A percentile compares a stretch with the other conserved stretches of the same genome.
Conservation (phyloP, 2,797 vertebrate species). For the Hipposideros larvatus region DNA sequence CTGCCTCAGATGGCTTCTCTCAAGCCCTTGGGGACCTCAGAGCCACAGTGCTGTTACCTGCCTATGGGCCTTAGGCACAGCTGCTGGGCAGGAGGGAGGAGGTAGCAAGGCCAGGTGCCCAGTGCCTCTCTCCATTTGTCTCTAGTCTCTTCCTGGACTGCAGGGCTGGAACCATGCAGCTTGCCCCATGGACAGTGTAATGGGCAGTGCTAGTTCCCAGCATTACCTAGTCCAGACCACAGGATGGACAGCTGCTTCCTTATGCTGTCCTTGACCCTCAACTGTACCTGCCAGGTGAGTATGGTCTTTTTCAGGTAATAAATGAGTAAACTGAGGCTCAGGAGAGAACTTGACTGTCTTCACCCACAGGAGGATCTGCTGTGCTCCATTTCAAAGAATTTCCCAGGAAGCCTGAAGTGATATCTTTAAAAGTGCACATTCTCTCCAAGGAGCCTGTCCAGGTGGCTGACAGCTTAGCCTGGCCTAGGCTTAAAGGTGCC, state of each 20-base stretch:
- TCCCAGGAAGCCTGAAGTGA: not conserved
- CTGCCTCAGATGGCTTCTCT: not conserved
- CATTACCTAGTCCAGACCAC: too few relatives aligned
- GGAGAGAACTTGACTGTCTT: not conserved
- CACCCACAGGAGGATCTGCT: rapidly evolving
- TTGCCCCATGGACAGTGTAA: not conserved
- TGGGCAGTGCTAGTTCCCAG: rapidly evolving
- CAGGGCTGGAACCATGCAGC: not conserved
- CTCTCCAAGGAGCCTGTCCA: not conserved
- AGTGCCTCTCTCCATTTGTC: not conserved
- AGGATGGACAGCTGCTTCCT: not conserved
- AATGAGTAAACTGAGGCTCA: not conserved
- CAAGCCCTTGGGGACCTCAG: not conserved
- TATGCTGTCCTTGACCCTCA: not conserved
- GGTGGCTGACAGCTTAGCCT: not conserved
- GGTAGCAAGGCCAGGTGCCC: rapidly evolving
- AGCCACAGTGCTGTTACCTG: not conserved
- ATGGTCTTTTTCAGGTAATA: not conserved
- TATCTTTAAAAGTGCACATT: not conserved
- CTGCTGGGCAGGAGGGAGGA: not conserved
- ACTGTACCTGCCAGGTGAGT: not conserved
- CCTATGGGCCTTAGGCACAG: not conserved
- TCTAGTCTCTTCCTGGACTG: not conserved
- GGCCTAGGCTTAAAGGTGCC: not conserved
- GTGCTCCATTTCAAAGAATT: not conserved